Evolutionary conservation across 1,140 invertebrate species (phyloP).

Genomic region (Ganaspis sp.): DNA sequence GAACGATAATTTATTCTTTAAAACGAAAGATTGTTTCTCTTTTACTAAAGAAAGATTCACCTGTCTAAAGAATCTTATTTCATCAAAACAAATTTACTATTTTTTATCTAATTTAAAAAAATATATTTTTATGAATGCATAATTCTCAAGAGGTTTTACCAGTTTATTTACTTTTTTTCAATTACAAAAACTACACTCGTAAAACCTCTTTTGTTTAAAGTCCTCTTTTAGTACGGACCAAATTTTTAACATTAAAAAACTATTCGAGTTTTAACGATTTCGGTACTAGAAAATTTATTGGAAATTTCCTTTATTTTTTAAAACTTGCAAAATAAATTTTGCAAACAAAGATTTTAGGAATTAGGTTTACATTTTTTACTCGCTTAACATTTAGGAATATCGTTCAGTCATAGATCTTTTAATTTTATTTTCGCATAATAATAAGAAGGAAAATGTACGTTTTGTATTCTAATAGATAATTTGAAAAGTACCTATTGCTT

Average conservation of each 20-base stretch:
- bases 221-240: not conserved
- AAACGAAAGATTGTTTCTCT: too few relatives aligned
- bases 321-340: too few relatives aligned
- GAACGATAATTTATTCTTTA: too few relatives aligned
- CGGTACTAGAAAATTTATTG: too few relatives aligned
- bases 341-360: too few relatives aligned
- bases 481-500: slow-evolving; percentile 44
- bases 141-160: not conserved
- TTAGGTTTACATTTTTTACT: not conserved
- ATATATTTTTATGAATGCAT: not conserved
- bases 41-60: too few relatives aligned
- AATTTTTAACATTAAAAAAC: not conserved
- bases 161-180: slow-evolving; percentile 9
- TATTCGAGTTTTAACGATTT: not conserved
- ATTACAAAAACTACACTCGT: not conserved
- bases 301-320: too few relatives aligned
- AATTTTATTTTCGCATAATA: slow-evolving; percentile 35
- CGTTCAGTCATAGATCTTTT: slow-evolving; percentile 26
- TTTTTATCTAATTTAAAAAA: not conserved
- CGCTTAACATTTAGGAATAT: slow-evolving; percentile 27
- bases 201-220: not conserved
- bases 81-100: not conserved
- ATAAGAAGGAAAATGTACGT: slow-evolving; percentile 38
- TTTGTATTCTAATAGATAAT: slow-evolving; percentile 51
- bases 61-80: too few relatives aligned